Conservation (phyloP, 2,797 vertebrate genomes). For the Taeniopygia guttata region DNA sequence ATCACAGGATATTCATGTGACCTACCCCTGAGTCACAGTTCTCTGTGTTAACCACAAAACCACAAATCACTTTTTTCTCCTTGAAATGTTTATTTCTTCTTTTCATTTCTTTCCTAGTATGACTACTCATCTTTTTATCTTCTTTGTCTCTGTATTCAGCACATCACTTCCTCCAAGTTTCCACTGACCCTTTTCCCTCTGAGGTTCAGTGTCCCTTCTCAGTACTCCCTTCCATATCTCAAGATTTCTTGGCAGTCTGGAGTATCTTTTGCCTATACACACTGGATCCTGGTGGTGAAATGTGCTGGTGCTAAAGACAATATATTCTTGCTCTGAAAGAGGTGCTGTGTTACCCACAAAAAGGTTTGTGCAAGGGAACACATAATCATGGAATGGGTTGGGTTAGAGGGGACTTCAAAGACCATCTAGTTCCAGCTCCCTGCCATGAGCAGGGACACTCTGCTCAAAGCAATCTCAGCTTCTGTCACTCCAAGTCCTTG, state of each 20-base stretch:
- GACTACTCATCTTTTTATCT: not conserved
- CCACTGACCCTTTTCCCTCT: not conserved
- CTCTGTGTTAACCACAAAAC: not conserved
- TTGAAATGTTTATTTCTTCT: slow-evolving; percentile 9
- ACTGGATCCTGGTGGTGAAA: not conserved
- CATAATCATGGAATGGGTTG: not conserved
- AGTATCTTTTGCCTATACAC: not conserved
- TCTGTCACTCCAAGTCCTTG: not conserved
- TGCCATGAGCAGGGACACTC: not conserved
- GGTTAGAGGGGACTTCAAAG: not conserved
- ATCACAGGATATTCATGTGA: not conserved
- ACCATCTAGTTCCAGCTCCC: not conserved
- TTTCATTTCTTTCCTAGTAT: not conserved
- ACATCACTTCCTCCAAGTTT: not conserved
- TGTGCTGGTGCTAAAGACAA: not conserved
- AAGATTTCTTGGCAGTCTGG: not conserved
- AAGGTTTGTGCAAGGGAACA: not conserved
- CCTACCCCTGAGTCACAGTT: not conserved
- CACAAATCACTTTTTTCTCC: not conserved
- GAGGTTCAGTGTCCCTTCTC: not conserved
- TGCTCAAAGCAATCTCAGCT: not conserved
- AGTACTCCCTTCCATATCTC: not conserved
- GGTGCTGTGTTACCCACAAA: not conserved
- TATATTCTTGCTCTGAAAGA: not conserved
- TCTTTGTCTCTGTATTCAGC: not conserved